Conservation (phyloP, 2,113 vertebrate genomes). For the Gorilla gorilla region DNA sequence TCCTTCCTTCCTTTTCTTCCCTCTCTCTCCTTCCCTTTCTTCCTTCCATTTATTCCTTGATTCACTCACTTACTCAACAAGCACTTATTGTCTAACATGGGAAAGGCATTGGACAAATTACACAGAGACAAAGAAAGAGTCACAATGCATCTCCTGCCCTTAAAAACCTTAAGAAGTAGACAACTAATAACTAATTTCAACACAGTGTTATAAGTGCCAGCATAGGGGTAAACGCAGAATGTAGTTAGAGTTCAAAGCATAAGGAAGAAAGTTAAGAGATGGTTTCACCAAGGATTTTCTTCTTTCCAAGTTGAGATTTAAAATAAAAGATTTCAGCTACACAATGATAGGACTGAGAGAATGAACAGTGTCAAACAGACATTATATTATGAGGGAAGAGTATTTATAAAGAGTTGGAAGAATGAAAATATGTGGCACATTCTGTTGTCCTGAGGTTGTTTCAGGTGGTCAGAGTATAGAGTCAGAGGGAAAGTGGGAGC, state of each 20-base stretch:
- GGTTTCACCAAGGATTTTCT: background rate
- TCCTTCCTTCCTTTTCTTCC: background rate
- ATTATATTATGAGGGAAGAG: background rate
- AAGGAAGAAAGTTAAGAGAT: background rate
- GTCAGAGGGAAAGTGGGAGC: background rate
- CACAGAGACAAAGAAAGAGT: background rate
- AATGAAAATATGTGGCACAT: background rate
- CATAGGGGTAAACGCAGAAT: background rate
- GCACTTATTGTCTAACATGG: background rate
- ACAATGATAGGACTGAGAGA: background rate
- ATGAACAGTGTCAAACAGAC: background rate
- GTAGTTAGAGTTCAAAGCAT: background rate
- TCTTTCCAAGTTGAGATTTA: background rate
- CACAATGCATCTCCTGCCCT: background rate
- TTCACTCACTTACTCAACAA: background rate
- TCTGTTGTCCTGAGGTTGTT: background rate
- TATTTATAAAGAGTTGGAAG: background rate
- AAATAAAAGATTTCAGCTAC: background rate
- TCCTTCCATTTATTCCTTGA: background rate
- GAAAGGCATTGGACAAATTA: background rate
- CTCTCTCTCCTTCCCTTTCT: background rate
- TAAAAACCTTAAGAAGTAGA: background rate
- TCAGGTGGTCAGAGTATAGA: background rate
- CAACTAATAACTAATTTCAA: background rate
- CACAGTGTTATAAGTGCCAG: background rate